phyloP scores from a whole-genome alignment of 2,797 vertebrate species.

The Delichon dasypus region DNA sequence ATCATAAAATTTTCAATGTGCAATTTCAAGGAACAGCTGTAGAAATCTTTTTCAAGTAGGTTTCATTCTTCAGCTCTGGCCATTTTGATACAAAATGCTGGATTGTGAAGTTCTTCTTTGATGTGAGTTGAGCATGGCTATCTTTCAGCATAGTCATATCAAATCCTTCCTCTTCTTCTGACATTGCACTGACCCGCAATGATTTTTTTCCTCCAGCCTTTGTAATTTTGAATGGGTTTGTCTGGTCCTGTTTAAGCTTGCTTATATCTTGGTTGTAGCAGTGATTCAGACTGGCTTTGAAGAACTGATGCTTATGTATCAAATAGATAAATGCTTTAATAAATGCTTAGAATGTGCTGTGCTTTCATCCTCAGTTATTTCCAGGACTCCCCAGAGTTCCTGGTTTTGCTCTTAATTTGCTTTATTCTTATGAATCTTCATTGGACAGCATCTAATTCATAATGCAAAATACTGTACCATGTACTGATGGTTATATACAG shows the following conservation, averaged over 20 bases:
- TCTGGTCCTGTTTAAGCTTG: not conserved
- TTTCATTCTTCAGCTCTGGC: not conserved
- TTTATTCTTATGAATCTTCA: not conserved
- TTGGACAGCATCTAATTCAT: not conserved
- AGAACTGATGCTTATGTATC: not conserved
- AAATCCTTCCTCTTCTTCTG: not conserved
- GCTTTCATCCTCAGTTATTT: not conserved
- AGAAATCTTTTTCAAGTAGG: not conserved
- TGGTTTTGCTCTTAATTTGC: not conserved
- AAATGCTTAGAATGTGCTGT: not conserved
- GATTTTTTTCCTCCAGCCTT: not conserved
- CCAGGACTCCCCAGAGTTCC: not conserved
- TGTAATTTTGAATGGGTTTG: not conserved
- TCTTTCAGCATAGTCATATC: not conserved
- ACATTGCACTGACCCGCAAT: not conserved
- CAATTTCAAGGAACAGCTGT: not conserved
- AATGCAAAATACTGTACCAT: not conserved
- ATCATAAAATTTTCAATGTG: not conserved
- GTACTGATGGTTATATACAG: not conserved
- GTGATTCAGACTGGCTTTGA: conserved; percentile 8
- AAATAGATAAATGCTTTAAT: conserved; percentile 11
- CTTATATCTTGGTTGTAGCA: not conserved
- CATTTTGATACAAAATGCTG: not conserved
- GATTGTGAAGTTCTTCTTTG: not conserved
- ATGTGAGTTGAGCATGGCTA: not conserved